Base-by-base conservation (phyloP, 2,888 invertebrate species). In the Scrobipalpa atriplicella region DNA sequence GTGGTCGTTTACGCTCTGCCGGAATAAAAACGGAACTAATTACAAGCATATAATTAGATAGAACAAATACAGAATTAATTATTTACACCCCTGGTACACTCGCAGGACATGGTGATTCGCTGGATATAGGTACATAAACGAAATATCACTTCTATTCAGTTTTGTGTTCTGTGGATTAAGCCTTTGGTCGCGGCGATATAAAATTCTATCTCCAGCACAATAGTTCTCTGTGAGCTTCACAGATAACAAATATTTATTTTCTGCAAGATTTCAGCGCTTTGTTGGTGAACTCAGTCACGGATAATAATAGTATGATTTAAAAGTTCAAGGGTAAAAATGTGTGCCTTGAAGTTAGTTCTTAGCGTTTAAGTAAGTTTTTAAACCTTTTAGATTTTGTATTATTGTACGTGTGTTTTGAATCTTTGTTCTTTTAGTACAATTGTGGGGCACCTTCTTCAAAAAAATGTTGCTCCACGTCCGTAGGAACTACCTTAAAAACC, bases 191-290 rank as follows among this genome's bases (percentile, higher is more conserved):
- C n/a, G 56, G 67, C 65, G 66, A 67, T 69, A 69, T 67, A 69
- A 67, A 69, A 69, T 67, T 67, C 69, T 65, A 67, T 69, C 67
- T 69, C 64, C 64, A 62, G 13, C 58, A 67, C 70, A 70, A 68
- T 70, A 69, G 65, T 68, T 65, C 64, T 62, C 66, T 65, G 61
- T 67, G 47, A 36, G 64, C 64, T 52, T 47, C 52, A 64, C 39
- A 66, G 65, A 64, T 67, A 66, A 64, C 68, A 70, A 70, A 70
- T 68, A 67, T 70, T 70, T 69, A 66, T 67, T 67, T 67, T 43
- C 60, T 38, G 5, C 58, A 38, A 47, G 58, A 43, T 11, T 21
- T 47, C 43, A 63, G 58, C 66, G 56, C 54, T 51, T 56, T 66
- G 62, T 51, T 62, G 41, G 11, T 8, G 62, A 39, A 47, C 19